Evolutionary conservation across 2,797 vertebrate genomes (phyloP), one percentile per base, ranked within the genome.

Genomic region (Chiloscyllium punctatum): DNA sequence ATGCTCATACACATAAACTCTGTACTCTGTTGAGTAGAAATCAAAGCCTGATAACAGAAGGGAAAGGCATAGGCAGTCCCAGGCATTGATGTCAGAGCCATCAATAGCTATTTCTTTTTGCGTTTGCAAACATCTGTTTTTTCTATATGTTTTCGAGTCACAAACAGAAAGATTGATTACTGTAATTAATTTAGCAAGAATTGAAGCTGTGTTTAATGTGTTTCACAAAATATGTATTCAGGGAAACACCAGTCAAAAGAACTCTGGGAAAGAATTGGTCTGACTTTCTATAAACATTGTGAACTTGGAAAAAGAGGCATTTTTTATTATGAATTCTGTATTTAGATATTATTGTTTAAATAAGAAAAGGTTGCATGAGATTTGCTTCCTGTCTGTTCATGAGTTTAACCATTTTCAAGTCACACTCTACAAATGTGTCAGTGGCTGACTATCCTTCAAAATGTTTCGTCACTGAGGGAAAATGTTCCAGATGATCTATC

Each of bases 1-100:
- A 94, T 94, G 69, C 69, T 94, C 94, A 53, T 33, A 94, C 69
- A 94, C 69, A 94, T 74, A 94, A 94, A 94, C 69, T 72, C 69
- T 94, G 92, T 69, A 94, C 69, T 74, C 42, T 25, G 69, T 30
- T 94, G 94, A 53, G 69, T 48, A 74, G 94, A 94, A 94, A 94
- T 94, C 94, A 94, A 94, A 94, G 94, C 69, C 42, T 21, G 90
- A 92, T 92, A 68, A 30, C 69, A 53, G 42, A 72, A 74, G 69
- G 69, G 42, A 94, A 94, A 74, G 48, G 94, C 69, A 74, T n/a
- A 72, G 69, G 92, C 92, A 94, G 42, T 42, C 92, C 68, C 51
- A 51, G 94, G 94, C 33, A 69, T 94, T 74, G 68, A 74, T 94
- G 94, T 94, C 94, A 94, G 94, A 94, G 94, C 37, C 69, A 94